Base-by-base conservation (phyloP, 2,113 vertebrate genomes). In the Cebidichthys violaceus region DNA sequence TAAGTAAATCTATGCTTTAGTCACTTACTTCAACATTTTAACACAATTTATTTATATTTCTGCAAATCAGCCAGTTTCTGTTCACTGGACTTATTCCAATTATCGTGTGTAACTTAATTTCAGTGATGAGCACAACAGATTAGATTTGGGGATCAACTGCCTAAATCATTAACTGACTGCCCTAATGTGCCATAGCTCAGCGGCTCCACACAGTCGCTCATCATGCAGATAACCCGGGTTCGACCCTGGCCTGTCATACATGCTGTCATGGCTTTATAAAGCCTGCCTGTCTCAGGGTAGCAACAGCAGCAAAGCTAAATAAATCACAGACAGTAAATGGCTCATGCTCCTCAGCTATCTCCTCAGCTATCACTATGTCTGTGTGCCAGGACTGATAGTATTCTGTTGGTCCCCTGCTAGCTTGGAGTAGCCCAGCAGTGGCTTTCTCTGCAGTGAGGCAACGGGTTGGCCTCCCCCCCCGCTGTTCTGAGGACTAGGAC, bases 311-410 rank as follows among this genome's bases (percentile, higher is more conserved):
- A 55, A 39, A 61, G 70, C 77, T 80, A 74, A 89, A 92, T 88
- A 88, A 87, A 91, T 92, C 90, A 86, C 84, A 78, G 82, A 50
- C 73, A 31, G 80, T 88, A 85, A 88, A 90, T 84, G 71, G 86
- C 83, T 82, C 84, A 75, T 84, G 7, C 80, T 90, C 84, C 81
- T 87, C 78, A 35, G 89, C 89, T 76, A 86, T 92, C 88, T 90
- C 83, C 87, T 87, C 77, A 69, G 78, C 88, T 41, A 77, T 84
- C 90, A 88, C 87, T 86, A 74, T n/a, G 78, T 88, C 83, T 83
- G 78, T 33, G 71, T 57, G 73, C n/a, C 70, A 71, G 81, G 75
- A 92, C 82, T 89, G 86, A 89, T 89, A 60, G 60, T 43, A 9
- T 29, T 66, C 87, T 84, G 87, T 90, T 87, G 84, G 76, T 70